Evolutionary conservation across 2,888 invertebrate genomes (phyloP).

Genomic region (Phorcus lineatus): DNA sequence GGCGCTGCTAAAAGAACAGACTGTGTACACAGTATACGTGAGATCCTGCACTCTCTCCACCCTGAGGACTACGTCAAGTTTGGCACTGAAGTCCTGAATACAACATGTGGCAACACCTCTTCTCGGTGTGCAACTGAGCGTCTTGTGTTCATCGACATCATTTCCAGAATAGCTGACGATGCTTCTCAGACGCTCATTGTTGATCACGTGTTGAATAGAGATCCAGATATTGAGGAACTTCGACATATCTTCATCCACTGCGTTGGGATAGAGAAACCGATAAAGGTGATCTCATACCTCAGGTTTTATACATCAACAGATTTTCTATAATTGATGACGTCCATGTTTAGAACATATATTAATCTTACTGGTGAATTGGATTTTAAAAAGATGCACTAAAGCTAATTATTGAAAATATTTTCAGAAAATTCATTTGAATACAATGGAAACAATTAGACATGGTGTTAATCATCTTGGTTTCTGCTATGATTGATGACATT

Average conservation of each 20-base stretch:
- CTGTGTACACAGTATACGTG: slow-evolving; percentile 47
- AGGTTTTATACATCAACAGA: too few species aligned
- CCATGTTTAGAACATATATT: too few species aligned
- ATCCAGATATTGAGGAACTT: slow-evolving; percentile 33
- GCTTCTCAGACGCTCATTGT: slow-evolving; percentile 49
- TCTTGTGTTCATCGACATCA: slow-evolving; percentile 49
- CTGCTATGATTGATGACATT: too few species aligned
- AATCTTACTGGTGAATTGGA: too few species aligned
- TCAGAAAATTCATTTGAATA: too few species aligned
- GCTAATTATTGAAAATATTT: too few species aligned
- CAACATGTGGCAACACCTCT: slow-evolving; percentile 38
- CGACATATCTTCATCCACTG: slow-evolving; percentile 41
- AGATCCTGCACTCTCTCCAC: slow-evolving; percentile 37
- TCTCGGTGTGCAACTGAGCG: slow-evolving; percentile 44
- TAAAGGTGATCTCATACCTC: slow-evolving; percentile 12
- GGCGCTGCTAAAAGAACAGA: slow-evolving; percentile 49
- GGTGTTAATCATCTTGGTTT: too few species aligned
- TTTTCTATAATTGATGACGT: too few species aligned
- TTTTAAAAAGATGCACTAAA: too few species aligned
- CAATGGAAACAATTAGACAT: too few species aligned
- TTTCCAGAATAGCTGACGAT: slow-evolving; percentile 44
- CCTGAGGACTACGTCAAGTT: slow-evolving; percentile 41
- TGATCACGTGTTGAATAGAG: slow-evolving; percentile 37
- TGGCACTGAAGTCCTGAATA: slow-evolving; percentile 35
- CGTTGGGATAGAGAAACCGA: slow-evolving; percentile 32